Conservation (phyloP, 2,113 vertebrate species). For the Morone saxatilis region DNA sequence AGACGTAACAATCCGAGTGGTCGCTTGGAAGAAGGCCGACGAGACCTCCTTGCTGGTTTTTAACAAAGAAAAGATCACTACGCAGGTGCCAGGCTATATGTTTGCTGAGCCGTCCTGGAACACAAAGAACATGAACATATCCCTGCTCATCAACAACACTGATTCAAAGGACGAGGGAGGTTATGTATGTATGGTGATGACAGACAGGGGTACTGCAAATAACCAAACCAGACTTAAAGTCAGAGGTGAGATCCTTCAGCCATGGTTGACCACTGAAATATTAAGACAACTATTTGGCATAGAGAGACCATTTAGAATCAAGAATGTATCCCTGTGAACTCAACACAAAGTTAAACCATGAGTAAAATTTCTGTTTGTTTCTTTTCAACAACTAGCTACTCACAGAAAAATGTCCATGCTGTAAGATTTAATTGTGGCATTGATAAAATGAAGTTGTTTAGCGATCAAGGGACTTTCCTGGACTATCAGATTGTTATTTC, state of each 20-base stretch:
- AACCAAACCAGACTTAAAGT: accelerated
- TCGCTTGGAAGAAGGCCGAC: constrained; percentile 39
- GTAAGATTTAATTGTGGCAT: not conserved
- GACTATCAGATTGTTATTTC: not conserved
- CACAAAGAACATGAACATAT: constrained; percentile 47
- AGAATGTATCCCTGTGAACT: not conserved
- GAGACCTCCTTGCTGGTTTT: accelerated
- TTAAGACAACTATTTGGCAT: not conserved
- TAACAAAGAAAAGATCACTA: accelerated
- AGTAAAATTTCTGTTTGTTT: not conserved
- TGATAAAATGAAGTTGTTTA: not conserved
- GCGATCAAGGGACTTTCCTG: constrained; percentile 27
- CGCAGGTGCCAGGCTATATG: accelerated
- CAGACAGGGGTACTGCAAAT: accelerated
- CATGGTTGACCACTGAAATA: not conserved
- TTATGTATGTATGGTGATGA: constrained; percentile 1
- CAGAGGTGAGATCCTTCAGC: constrained; percentile 66
- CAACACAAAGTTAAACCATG: not conserved
- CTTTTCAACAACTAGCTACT: not conserved
- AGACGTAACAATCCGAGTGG: accelerated
- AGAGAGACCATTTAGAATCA: not conserved
- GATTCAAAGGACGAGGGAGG: constrained; percentile 11
- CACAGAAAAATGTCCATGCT: not conserved
- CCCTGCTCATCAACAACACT: constrained; percentile 71
- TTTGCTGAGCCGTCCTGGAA: constrained; percentile 46